A percentile compares a stretch with the other conserved stretches of the same genome.
These are phyloP conservation scores for Scyliorhinus canicula DNA, from an alignment of 2,797 vertebrate species.

Conservation along the genomic window DNA sequence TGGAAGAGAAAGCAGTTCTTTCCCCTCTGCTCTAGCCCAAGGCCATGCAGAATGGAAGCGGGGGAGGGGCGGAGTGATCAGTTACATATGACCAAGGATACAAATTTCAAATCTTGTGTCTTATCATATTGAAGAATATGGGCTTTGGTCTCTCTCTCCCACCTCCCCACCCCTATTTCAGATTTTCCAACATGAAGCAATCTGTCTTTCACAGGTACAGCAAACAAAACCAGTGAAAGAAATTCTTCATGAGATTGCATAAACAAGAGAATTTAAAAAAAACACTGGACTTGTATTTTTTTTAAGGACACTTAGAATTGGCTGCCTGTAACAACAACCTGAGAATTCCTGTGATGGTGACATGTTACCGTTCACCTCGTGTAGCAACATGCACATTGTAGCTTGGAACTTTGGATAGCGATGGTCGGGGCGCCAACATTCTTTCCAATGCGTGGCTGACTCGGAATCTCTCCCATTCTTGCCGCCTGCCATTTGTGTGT, in stretches of 20 bases:
- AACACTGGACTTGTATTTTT: not conserved
- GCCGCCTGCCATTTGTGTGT: too few relatives aligned
- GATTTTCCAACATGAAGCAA: not conserved
- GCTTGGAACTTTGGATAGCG: too few relatives aligned
- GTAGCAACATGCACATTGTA: too few relatives aligned
- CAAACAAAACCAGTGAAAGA: not conserved
- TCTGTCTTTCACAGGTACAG: not conserved
- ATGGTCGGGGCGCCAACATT: too few relatives aligned
- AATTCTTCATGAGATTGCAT: not conserved
- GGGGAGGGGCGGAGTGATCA: not conserved
- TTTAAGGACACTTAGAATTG: not conserved
- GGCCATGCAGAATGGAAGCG: too few relatives aligned
- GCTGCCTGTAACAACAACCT: not conserved
- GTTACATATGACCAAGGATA: not conserved
- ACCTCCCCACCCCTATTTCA: too few relatives aligned
- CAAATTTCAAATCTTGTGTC: not conserved
- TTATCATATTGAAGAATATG: not conserved
- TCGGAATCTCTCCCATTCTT: too few relatives aligned
- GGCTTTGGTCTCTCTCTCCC: not conserved
- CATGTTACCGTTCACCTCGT: too few relatives aligned
- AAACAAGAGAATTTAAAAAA: not conserved
- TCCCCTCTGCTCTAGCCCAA: not conserved
- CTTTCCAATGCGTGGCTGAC: too few relatives aligned
- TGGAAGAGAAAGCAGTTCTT: too few relatives aligned
- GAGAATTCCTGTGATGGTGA: not conserved